Base-by-base conservation (phyloP, 2,888 invertebrate species). In the Chaitophorus viminalis region DNA sequence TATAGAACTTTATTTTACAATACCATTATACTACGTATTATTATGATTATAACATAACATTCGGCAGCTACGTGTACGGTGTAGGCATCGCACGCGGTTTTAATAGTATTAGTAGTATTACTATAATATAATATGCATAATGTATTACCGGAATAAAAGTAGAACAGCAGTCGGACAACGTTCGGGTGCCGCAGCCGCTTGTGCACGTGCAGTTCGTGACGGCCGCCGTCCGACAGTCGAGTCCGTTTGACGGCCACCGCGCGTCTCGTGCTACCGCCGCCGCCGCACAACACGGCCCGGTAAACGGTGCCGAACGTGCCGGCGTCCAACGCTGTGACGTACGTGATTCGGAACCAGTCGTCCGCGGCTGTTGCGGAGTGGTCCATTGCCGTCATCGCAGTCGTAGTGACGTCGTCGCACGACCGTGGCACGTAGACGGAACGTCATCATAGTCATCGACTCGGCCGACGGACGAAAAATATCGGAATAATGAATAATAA, bases 141-240 rank as follows among this genome's bases (percentile, higher is more conserved):
- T n/a, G n/a, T n/a, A 14, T 81, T 79, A 87, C 74, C 81, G 79
- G 81, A 75, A 87, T 74, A 79, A 81, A 79, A 81, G 39, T 81
- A 46, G 87, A 87, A 87, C 87, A 60, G 25, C 86, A 72, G n/a
- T 29, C 54, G 79, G 72, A 86, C 74, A 60, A 74, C 74, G 54
- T 86, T 86, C 72, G 81, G 74, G 39, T 79, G 74, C 60, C 33
- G 70, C n/a, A 52, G 85, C 18, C 72, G 86, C 54, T n/a, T 54
- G 85, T 70, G 52, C 70, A 21, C 60, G 68, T 72, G 33, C 29
- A 60, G 52, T 70, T 86, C 86, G 72, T 72, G 79, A 29, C 33
- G 52, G 78, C 77, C 68, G 78, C 33, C 77, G 33, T 52, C 18
- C 31, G 76, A 25, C 65, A 39, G 39, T 29, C 76, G 85, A 31